Base-by-base conservation (phyloP, 2,888 invertebrate genomes). In the Epinotia nisella region DNA sequence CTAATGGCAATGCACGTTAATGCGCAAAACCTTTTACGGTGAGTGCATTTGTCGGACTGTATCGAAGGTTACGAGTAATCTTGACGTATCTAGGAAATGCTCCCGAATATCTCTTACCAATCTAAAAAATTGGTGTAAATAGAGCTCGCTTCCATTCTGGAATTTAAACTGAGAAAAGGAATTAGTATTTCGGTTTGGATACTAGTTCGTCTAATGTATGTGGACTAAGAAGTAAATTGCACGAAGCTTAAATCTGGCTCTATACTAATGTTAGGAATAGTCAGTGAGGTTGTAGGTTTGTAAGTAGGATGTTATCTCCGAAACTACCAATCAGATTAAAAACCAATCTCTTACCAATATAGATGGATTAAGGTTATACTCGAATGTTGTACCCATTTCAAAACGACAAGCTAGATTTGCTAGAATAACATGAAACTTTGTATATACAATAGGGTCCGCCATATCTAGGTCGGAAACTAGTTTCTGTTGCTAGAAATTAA, bases 1-100 rank as follows among this genome's bases (percentile, higher is more conserved):
- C 24, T 55, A 71, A 71, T 66, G 66, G 71, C 49, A 49, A 56
- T 45, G 69, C 69, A 69, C 5, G 45, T 66, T 74, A 74, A 74
- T 74, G 67, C 24, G 56, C 39, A 58, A 74, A 74, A 67, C 66
- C 74, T 74, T 53, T 74, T 66, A 74, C 66, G 39, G 67, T 3
- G 61, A 35, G 45, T 67, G 72, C 49, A 72, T 72, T 55, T 65
- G 59, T 58, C 39, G 29, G 35, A 56, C 24, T 15, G n/a, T 17
- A 62, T 56, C 56, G 55, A 55, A 64, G 70, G 62, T 69, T 35
- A 35, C 35, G 35, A 35, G 35, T 35, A 35, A 35, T 49, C 64
- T 35, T 51, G 59, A 60, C 19, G 41, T 61, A 60, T 39, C 3
- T 39, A 69, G 59, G 60, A 69, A 60, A 69, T 51, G 35, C 51